Evolutionary conservation across 2,888 invertebrate genomes (phyloP), one percentile per base, ranked within the genome.

Genomic region (Spisula solida): DNA sequence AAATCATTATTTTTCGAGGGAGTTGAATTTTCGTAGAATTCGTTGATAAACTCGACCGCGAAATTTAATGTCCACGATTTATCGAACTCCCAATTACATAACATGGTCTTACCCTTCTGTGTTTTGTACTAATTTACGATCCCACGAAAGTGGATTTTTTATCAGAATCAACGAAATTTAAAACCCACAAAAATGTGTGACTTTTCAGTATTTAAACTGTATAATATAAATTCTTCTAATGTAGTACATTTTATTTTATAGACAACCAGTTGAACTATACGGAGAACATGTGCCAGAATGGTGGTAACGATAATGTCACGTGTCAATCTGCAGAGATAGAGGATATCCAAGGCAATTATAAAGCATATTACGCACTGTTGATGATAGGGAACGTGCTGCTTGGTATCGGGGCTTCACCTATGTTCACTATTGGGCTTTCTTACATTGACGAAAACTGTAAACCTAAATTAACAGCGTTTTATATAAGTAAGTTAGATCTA

Each of bases 381-480:
- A 92, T 95, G 82, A 31, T 94, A 1, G 96, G 95, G 14, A 95
- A 95, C 85, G 89, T 94, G 31, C 87, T 96, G 29, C 93, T 95
- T 16, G 95, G 95, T 29, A 92, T 95, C 16, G 96, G 95, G 1
- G 95, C 95, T 0, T 92, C 94, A 0, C 95, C 95, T 51, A 93
- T 95, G 92, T 95, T 95, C 88, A 95, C 95, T 0, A 83, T 96
- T 1, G 95, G 95, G 0, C 86, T 94, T 12, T 92, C 94, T 10
- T 95, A 93, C 84, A 92, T 96, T 16, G 96, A 95, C 79, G 95
- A 95, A 56, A 95, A 95, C 88, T 94, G 94, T 70, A 90, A 93
- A 55, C 88, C 94, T 10, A 94, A 94, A 88, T 86, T 92, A 82
- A 93, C 94, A 4, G 95, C 96, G 10, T 91, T 95, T 55, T 95